phyloP scores from a whole-genome alignment of 2,888 invertebrate genomes.

The Lasioglossum lativentre region DNA sequence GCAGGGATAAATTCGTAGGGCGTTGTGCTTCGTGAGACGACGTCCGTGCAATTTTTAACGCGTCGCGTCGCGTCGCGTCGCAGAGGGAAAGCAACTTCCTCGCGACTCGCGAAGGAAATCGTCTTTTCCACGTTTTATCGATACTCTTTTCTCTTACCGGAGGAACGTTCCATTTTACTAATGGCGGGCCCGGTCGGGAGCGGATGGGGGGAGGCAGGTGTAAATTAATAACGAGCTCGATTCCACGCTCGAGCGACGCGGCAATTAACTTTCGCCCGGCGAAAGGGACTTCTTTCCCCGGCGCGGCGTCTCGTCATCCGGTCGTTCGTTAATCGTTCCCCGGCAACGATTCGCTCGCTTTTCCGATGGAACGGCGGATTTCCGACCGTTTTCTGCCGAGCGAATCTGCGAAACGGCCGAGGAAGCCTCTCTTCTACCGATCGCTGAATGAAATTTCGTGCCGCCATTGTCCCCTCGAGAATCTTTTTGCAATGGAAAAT shows the following conservation, averaged over 20 bases:
- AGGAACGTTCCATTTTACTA: slow-evolving; percentile 27
- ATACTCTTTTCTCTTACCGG: background rate
- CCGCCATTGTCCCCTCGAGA: background rate
- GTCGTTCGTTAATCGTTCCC: slow-evolving; percentile 23
- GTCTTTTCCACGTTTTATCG: slow-evolving; percentile 4
- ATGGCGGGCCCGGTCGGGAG: background rate
- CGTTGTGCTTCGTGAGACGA: too few relatives aligned
- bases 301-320: background rate
- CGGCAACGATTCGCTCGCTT: background rate
- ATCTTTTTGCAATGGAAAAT: background rate
- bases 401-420: background rate
- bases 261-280: slow-evolving; percentile 32
- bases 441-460: background rate
- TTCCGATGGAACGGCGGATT: background rate
- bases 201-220: background rate
- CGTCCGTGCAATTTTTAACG: slow-evolving; percentile 11
- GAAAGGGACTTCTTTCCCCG: background rate
- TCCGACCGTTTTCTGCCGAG: background rate
- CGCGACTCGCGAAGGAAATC: background rate
- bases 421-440: background rate
- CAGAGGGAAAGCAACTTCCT: background rate
- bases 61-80: slow-evolving; percentile 1
- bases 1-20: background rate
- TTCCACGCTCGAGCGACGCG: slow-evolving; percentile 17
- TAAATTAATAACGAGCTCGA: slow-evolving; percentile 44